Base-by-base conservation (phyloP, 92 coral and sea anemone genomes). In the Hydrozoanthus gracilis region DNA sequence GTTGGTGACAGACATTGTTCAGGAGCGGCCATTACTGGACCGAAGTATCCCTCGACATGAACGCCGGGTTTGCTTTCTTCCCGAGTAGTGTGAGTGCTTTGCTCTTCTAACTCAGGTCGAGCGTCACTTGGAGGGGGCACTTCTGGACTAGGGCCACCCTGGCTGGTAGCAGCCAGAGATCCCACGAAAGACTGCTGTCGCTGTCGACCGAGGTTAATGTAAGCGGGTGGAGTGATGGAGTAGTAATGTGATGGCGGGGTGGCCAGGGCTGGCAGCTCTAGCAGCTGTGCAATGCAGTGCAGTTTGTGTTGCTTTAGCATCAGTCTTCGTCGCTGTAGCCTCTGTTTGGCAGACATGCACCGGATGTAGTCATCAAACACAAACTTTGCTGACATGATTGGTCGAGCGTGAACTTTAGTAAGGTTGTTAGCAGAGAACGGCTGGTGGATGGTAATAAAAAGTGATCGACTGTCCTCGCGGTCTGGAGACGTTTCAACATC, bases 341-440 rank as follows among this genome's bases (percentile, higher is more conserved):
- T 90, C 85, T 97, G 99, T 56, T 91, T 95, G 11, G 99, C 99
- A 15, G 99, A 97, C 98, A 97, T 97, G 88, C 99, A 97, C 91
- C 99, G 99, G 84, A 97, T 95, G 76, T 97, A 97, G 85, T 97
- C 99, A 86, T 97, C 99, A 44, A 97, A 97, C 82, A 97, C 94
- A 83, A 97, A 97, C 90, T 95, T 97, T 46, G 99, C 98, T 11
- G 95, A 95, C 88, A 97, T 90, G 77, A 95, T 90, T 11, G 99
- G 99, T 39, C 98, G 95, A 11, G 94, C 90, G 47, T 93, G 96
- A 76, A 92, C 99, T 51, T 95, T 95, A 68, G 99, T 90, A 35
- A 95, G 95, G 79, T 95, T 93, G 56, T 93, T 89, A 12, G 82
- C 98, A 39, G 99, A 91, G 82, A 93, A 95, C 45, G 99, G 99